A percentile compares a stretch with the other conserved stretches of the same genome.
Conservation (phyloP, 2,113 vertebrate species). For the Chrysochloris asiatica region DNA sequence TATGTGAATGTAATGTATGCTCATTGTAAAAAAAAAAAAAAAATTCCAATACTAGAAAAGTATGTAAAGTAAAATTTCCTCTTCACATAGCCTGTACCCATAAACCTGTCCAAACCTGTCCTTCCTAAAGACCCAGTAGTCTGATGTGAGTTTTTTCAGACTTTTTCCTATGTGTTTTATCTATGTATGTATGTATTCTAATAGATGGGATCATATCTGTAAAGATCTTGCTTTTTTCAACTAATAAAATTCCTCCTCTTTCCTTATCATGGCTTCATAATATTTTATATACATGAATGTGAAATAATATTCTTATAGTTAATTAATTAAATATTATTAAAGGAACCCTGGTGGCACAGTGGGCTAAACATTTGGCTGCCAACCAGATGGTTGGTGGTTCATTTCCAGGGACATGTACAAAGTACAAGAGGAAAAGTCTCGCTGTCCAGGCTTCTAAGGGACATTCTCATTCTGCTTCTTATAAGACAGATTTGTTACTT, state of each 20-base stretch:
- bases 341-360: no score
- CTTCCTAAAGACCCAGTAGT: slow-evolving; percentile 29
- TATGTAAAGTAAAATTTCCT: background rate
- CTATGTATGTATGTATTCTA: background rate
- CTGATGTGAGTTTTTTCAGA: slow-evolving; percentile 9
- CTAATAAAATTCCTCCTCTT: slow-evolving; percentile 45
- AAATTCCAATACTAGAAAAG: background rate
- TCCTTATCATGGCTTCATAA: background rate
- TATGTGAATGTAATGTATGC: background rate
- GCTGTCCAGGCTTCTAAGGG: no score
- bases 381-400: no score
- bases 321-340: slow-evolving; percentile 11
- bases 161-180: background rate
- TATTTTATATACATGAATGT: slow-evolving; percentile 25
- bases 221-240: slow-evolving; percentile 12
- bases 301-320: no score
- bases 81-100: background rate
- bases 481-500: background rate
- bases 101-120: background rate
- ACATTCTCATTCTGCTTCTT: background rate
- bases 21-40: background rate
- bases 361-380: no score
- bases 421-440: background rate
- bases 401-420: background rate
- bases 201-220: background rate